Percentiles rank a stretch among this genome's conserved stretches.
Evolutionary conservation across 2,888 invertebrate genomes (phyloP).

Genomic region (Caenorhabditis doughertyi): DNA sequence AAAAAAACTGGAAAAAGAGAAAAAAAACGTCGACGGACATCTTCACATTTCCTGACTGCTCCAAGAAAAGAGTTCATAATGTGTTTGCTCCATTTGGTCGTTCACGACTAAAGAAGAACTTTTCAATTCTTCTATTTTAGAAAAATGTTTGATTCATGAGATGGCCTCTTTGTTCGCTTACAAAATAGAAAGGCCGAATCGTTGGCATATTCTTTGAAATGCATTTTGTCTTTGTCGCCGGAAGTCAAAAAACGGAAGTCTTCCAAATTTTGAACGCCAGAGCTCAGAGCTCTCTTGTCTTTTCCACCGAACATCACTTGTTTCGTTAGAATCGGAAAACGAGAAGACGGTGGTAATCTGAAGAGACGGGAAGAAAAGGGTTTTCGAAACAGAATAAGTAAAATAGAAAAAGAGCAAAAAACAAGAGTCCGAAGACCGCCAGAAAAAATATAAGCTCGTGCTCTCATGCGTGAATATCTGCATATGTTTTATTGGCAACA

Average conservation of each 20-base stretch:
- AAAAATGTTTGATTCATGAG: conserved; percentile 38
- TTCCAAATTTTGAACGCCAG: conserved; percentile 17
- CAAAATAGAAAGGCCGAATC: not conserved
- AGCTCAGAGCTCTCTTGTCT: conserved; percentile 37
- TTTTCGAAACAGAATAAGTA: conserved; percentile 10
- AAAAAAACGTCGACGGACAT: conserved; percentile 12
- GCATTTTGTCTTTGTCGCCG: conserved; percentile 35
- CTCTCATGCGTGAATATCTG: conserved; percentile 25
- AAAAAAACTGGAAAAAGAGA: not conserved
- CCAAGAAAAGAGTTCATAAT: conserved; percentile 6
- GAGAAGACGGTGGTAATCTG: conserved; percentile 16
- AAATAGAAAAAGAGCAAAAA: conserved; percentile 14
- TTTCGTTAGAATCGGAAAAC: conserved; percentile 2
- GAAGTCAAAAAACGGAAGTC: conserved; percentile 30
- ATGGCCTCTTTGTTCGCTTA: conserved; percentile 20
- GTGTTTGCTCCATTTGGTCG: conserved; percentile 13
- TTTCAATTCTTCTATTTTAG: not conserved
- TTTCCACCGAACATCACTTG: conserved; percentile 28
- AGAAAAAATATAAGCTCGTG: not conserved
- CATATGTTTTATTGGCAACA: conserved; percentile 31
- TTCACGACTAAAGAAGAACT: conserved; percentile 10
- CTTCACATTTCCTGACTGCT: conserved; percentile 24
- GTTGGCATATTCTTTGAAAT: conserved; percentile 25
- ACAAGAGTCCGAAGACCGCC: conserved; percentile 23
- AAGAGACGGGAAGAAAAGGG: conserved; percentile 10